These are phyloP conservation scores for Gracilinanus agilis DNA, from an alignment of 2,113 vertebrate genomes.

Conservation along the genomic window DNA sequence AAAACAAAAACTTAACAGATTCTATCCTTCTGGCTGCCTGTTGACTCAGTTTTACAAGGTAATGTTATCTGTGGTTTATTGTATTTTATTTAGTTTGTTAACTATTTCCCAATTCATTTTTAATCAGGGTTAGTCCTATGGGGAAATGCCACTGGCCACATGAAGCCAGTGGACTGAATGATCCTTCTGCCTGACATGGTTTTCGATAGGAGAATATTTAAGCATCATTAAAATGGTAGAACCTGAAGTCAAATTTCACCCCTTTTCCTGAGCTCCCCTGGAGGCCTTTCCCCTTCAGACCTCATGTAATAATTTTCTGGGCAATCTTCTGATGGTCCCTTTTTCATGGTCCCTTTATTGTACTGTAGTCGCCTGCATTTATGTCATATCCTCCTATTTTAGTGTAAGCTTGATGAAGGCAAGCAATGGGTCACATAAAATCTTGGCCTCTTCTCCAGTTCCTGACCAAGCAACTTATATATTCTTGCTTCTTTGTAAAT, in stretches of 20 bases:
- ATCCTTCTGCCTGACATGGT: neutral
- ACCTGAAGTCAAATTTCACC: neutral
- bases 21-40: neutral
- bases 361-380: neutral
- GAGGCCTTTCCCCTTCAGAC: conserved; percentile 6
- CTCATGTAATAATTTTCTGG: conserved; percentile 6
- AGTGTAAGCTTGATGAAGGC: neutral
- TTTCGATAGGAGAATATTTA: neutral
- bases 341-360: neutral
- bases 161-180: neutral
- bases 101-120: neutral
- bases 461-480: neutral
- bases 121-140: neutral
- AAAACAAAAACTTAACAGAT: too few relatives aligned
- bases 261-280: neutral
- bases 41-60: neutral
- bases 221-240: neutral
- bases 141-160: neutral
- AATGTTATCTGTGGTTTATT: neutral
- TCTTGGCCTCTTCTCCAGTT: neutral
- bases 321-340: neutral
- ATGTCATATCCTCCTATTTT: neutral
- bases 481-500: neutral
- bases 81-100: neutral
- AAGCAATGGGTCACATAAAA: neutral